Conservation (phyloP, 1,140 invertebrate genomes). For the Drosophila paulistorum region DNA sequence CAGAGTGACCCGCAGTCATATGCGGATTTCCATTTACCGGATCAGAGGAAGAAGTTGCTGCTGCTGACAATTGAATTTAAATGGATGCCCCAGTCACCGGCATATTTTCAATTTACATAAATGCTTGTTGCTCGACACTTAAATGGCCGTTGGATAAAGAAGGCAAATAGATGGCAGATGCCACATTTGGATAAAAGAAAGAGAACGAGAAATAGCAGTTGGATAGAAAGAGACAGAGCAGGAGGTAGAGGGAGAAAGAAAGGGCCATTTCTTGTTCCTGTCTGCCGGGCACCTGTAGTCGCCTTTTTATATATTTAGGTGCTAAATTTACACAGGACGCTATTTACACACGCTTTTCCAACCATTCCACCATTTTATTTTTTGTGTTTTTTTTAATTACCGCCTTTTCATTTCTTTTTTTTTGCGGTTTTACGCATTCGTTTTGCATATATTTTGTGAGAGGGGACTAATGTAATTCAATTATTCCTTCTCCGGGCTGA, state of each 20-base stretch:
- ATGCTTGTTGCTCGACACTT: constrained; percentile 76
- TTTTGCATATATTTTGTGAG: constrained; percentile 66
- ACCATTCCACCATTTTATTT: constrained; percentile 26
- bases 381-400: neutral
- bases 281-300: constrained; percentile 51
- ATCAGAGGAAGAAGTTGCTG: constrained; percentile 40
- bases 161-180: constrained; percentile 16
- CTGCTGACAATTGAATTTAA: constrained; percentile 77
- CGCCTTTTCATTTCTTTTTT: constrained; percentile 17
- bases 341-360: constrained; percentile 68
- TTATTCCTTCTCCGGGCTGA: constrained; percentile 22
- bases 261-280: neutral
- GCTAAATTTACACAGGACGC: constrained; percentile 58
- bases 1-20: constrained; percentile 15
- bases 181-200: neutral
- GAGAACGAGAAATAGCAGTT: neutral
- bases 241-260: neutral
- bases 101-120: constrained; percentile 81
- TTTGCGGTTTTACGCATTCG: constrained; percentile 61
- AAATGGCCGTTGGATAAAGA: constrained; percentile 54
- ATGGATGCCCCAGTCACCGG: constrained; percentile 60
- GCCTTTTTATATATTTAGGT: constrained; percentile 43
- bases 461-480: constrained; percentile 65
- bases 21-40: constrained; percentile 47
- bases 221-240: neutral